Evolutionary conservation across 2,888 invertebrate species (phyloP).

Genomic region (Beris morrisii): DNA sequence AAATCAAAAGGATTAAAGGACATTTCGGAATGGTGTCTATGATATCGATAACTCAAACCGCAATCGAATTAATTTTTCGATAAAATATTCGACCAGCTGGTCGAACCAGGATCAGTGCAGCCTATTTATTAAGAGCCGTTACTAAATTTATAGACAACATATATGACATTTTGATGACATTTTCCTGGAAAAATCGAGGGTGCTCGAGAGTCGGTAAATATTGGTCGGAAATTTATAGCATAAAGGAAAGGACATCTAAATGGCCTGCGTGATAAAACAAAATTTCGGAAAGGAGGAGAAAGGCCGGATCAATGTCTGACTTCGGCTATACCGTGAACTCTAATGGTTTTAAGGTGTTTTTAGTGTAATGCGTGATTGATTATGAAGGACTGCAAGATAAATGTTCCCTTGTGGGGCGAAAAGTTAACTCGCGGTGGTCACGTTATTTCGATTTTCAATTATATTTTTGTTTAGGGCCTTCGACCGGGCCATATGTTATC

Average conservation of each 20-base stretch:
- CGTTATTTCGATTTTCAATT: constrained; percentile 16
- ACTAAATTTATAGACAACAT: constrained; percentile 28
- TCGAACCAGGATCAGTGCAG: neutral
- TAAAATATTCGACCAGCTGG: constrained; percentile 2
- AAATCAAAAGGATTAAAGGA: no score
- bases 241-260: constrained; percentile 4
- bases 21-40: no score
- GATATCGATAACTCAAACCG: no score
- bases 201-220: constrained; percentile 1
- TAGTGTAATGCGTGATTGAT: constrained; percentile 29
- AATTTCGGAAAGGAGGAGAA: constrained; percentile 3
- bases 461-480: neutral
- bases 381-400: constrained; percentile 15
- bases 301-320: neutral
- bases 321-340: neutral
- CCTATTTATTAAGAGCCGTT: constrained; percentile 2
- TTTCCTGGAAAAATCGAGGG: constrained; percentile 19
- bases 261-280: constrained; percentile 19
- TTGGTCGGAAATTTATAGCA: constrained; percentile 13
- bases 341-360: constrained; percentile 25
- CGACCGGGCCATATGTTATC: no score
- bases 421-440: constrained; percentile 15
- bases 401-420: neutral
- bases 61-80: no score
- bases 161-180: constrained; percentile 22